Evolutionary conservation across 2,888 invertebrate species (phyloP).

Genomic region (Synanthedon tipuliformis): DNA sequence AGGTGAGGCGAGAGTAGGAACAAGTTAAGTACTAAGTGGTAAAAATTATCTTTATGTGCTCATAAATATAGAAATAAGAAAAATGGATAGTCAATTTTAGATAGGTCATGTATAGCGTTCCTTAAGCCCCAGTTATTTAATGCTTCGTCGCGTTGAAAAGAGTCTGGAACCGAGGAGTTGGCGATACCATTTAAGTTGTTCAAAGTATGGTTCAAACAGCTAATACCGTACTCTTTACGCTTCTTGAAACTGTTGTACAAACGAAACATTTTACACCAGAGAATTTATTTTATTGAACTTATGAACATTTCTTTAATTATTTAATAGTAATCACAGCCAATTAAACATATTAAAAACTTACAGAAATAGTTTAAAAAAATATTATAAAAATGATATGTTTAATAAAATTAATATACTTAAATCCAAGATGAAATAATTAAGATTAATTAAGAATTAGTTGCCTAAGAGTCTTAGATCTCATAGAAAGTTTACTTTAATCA

Average conservation of each 20-base stretch:
- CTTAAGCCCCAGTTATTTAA: slow-evolving; percentile 47
- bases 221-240: slow-evolving; percentile 27
- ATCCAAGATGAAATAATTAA: background rate
- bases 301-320: too few relatives aligned
- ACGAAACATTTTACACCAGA: background rate
- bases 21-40: too few relatives aligned
- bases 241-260: slow-evolving; percentile 10
- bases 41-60: too few relatives aligned
- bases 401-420: too few relatives aligned
- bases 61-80: too few relatives aligned
- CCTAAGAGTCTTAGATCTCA: background rate
- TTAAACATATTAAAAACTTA: too few relatives aligned
- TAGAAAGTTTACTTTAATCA: background rate
- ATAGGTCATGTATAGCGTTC: slow-evolving; percentile 26
- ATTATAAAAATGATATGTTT: too few relatives aligned
- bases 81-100: too few relatives aligned
- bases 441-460: background rate
- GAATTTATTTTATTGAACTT: background rate
- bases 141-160: slow-evolving; percentile 49
- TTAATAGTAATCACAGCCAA: too few relatives aligned
- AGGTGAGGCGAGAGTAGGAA: too few relatives aligned
- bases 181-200: slow-evolving; percentile 39
- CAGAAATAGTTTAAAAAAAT: too few relatives aligned
- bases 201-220: slow-evolving; percentile 35
- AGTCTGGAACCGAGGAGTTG: slow-evolving; percentile 28